Evolutionary conservation across 1,140 invertebrate genomes (phyloP), one percentile per base, ranked within the genome.

Genomic region (Araneus ventricosus): DNA sequence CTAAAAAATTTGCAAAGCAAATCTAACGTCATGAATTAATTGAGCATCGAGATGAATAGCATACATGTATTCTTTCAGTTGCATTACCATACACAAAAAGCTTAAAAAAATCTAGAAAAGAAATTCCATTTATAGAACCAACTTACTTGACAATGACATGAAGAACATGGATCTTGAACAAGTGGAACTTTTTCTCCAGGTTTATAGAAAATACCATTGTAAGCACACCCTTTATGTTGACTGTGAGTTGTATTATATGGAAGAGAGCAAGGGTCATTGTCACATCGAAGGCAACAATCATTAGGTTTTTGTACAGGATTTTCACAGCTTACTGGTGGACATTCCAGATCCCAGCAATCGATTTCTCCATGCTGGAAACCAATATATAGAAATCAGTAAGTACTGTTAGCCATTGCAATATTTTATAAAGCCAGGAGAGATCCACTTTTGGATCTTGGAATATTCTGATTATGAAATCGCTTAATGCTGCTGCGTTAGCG

Each of bases 311-410:
- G 96, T 88, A 97, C 95, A 59, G 97, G 96, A 94, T 97, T 96
- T 94, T 96, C 95, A 96, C 97, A 97, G 30, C 96, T 96, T 52
- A 97, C 95, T 34, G 96, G 96, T 93, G 97, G 97, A 96, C 98
- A 98, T 94, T 98, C 97, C 95, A 98, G 96, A 94, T 97, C 97
- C 97, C 97, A 98, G 95, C 98, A 99, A 96, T 98, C 98, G 93
- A 98, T 97, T 96, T 99, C 97, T 75, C 98, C 98, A 95, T 97
- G 96, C 97, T 98, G 95, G n/a, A 96, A 95, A 52, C 27, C 22
- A 84, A 84, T 52, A 84, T 1, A 8, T 30, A 27, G 4, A 84
- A 84, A 84, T 22, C 10, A 4, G 6, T 52, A 52, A 52, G 10
- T 14, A 2, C 45, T 75, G n/a, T 75, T n/a, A 75, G n/a, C 6